These are phyloP conservation scores for Archivesica marissinica DNA, from an alignment of 1,140 invertebrate genomes.

Conservation along the genomic window DNA sequence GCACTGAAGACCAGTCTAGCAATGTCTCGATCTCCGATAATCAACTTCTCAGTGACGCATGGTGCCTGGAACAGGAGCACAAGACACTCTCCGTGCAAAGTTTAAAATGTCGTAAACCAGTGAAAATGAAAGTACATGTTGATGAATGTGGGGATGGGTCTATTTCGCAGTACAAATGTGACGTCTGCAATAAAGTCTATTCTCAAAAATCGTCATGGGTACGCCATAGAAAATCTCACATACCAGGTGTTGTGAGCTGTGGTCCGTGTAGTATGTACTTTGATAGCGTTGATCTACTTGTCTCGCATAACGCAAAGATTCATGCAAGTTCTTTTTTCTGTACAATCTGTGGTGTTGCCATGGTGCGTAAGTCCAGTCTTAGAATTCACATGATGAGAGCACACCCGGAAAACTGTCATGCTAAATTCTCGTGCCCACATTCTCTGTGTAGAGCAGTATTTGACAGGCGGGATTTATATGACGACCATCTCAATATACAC, in stretches of 20 bases:
- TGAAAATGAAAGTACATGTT: not conserved
- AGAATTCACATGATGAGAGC: slow-evolving; percentile 2
- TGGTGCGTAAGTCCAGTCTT: not conserved
- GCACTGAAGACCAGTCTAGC: not conserved
- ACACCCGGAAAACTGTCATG: slow-evolving; percentile 1
- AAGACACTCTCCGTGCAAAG: not conserved
- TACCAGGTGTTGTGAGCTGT: not conserved
- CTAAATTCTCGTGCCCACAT: slow-evolving; percentile 14
- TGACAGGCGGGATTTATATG: not conserved
- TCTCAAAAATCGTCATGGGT: not conserved
- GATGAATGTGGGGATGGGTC: not conserved
- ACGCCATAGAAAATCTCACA: slow-evolving; percentile 10
- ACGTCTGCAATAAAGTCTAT: slow-evolving; percentile 20
- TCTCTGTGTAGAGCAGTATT: not conserved
- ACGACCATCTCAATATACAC: slow-evolving; percentile 28
- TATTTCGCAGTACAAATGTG: not conserved
- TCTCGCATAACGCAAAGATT: not conserved
- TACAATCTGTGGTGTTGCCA: not conserved
- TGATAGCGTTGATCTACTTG: not conserved
- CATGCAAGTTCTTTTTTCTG: not conserved
- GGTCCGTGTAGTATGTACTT: slow-evolving; percentile 12
- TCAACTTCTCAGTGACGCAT: not conserved
- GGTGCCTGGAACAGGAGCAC: not conserved
- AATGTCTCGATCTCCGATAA: not conserved
- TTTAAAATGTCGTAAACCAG: not conserved